These are phyloP conservation scores for Eulacestoma nigropectus DNA, from an alignment of 2,113 vertebrate species.

Conservation along the genomic window DNA sequence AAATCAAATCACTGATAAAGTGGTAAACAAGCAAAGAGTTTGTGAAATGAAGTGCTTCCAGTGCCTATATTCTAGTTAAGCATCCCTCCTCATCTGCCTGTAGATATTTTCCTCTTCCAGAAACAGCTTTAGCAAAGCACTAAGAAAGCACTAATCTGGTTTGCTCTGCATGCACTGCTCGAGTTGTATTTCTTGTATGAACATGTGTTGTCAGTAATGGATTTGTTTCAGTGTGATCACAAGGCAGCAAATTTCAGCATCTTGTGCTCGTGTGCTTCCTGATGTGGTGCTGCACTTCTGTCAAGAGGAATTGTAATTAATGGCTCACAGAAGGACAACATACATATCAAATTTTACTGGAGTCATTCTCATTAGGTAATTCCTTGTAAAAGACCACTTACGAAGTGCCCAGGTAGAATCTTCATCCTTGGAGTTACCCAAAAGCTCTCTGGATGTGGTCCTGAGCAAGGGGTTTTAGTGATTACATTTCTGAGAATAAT, in stretches of 20 bases:
- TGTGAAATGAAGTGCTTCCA: background rate
- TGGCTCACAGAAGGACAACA: background rate
- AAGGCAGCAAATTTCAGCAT: background rate
- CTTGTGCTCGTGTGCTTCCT: background rate
- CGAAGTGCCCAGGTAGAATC: background rate
- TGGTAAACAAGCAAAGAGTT: background rate
- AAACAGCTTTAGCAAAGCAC: background rate
- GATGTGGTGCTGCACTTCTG: background rate
- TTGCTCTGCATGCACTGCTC: background rate
- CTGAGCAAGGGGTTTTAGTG: background rate
- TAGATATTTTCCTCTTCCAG: background rate
- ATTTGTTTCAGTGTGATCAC: conserved; percentile 9
- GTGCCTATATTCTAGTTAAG: background rate
- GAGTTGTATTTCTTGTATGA: background rate
- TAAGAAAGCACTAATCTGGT: background rate
- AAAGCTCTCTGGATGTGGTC: accelerated
- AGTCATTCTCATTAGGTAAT: background rate
- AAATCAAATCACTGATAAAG: background rate
- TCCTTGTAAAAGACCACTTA: background rate
- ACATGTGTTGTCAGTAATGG: background rate
- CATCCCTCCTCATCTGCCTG: background rate
- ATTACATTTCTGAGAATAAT: background rate
- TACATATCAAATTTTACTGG: background rate
- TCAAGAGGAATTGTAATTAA: background rate
- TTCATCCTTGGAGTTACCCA: background rate